These are phyloP conservation scores for Podarcis muralis DNA, from an alignment of 2,113 vertebrate species.

Conservation along the genomic window DNA sequence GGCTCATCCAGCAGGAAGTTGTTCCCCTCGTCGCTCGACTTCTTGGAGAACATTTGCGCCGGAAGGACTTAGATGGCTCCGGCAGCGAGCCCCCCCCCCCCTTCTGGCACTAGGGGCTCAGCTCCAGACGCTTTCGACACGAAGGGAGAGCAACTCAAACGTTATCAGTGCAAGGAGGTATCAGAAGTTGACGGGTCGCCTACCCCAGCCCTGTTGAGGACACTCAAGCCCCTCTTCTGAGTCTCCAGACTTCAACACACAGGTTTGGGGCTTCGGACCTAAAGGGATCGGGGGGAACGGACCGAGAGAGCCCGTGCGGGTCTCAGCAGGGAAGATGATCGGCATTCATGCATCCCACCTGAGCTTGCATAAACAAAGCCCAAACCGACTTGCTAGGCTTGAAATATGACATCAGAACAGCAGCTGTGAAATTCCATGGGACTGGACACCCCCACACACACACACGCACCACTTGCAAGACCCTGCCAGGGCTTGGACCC, in stretches of 20 bases:
- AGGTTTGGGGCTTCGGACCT: neutral
- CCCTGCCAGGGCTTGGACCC: neutral
- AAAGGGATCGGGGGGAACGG: neutral
- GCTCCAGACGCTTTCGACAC: neutral
- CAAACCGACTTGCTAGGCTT: neutral
- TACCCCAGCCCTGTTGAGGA: neutral
- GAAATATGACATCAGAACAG: slow-evolving; percentile 10
- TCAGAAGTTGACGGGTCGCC: neutral
- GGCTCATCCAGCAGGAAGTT: neutral
- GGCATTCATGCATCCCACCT: neutral
- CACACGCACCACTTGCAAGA: neutral
- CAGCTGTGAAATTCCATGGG: slow-evolving; percentile 18
- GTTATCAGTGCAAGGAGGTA: neutral
- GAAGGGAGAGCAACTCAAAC: neutral
- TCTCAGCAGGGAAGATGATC: neutral
- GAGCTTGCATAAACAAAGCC: neutral
- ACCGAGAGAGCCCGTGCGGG: neutral
- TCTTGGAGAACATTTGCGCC: neutral
- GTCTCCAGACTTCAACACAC: neutral
- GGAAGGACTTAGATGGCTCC: neutral
- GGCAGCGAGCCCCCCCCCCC: neutral
- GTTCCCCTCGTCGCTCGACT: neutral
- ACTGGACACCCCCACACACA: neutral
- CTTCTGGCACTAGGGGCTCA: neutral
- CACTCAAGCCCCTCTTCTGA: neutral